Evolutionary conservation across 2,888 invertebrate species (phyloP), one percentile per base, ranked within the genome.

Genomic region (Dexiosoma caninum): DNA sequence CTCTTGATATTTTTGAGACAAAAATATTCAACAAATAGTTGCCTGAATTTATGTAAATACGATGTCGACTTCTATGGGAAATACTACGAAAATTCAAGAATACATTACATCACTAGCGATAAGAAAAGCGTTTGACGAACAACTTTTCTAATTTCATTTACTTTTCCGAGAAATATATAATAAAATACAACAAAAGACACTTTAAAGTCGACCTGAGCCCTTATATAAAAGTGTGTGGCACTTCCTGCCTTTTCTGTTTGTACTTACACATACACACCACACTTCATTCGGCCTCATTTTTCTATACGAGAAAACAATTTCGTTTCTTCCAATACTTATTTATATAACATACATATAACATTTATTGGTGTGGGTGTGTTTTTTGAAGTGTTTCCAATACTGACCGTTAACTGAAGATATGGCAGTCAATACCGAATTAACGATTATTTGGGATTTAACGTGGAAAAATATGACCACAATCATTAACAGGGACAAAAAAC

Each of bases 371-470:
- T 21, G 42, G 16, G 19, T 55, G 32, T 5, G 12, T 9, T 23
- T 40, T 66, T 51, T 8, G 42, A 67, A n/a, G 7, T 27, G 14
- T 12, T 35, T 16, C 32, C 44, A 49, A 49, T 60, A 64, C 27
- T 70, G 37, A 35, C 37, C 27, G 53, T 53, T 40, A 80, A 37
- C 42, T 32, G 21, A 70, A 42, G 42, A 44, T 49, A 74, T 79
- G 62, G 74, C 57, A 53, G 37, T 55, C 64, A 75, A 80, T 59
- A 70, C 55, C 75, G 64, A 60, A 80, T 76, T 80, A 70, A 75
- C 80, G 80, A 80, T 80, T 80, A 80, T 76, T 30, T 76, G 75
- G 80, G 80, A 80, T 76, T 80, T 80, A 71, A 40, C 53, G 46
- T 59, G 75, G 14, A 66, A 78, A 78, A 76, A 80, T 80, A 80